Conservation (phyloP, 2,797 vertebrate genomes). For the Anguilla marmorata region DNA sequence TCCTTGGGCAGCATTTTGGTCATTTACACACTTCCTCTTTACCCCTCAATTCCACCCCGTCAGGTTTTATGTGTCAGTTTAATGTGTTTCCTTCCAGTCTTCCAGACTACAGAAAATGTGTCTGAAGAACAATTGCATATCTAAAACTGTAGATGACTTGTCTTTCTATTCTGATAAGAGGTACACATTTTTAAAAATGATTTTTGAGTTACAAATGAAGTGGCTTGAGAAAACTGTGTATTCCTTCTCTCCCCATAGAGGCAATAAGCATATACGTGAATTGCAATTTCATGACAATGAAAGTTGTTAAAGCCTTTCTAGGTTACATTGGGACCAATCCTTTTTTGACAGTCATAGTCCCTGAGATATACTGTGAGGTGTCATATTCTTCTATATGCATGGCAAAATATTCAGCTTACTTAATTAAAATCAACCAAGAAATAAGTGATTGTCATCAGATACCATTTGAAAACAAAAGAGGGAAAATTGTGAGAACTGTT, state of each 20-base stretch:
- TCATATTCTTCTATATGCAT: neutral
- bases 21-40: slow-evolving; percentile 46
- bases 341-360: neutral
- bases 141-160: neutral
- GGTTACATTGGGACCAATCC: neutral
- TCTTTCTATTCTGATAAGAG: neutral
- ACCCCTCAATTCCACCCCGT: slow-evolving; percentile 31
- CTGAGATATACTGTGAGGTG: neutral
- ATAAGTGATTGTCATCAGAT: neutral
- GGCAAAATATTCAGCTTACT: neutral
- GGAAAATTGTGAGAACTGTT: neutral
- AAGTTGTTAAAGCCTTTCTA: neutral
- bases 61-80: neutral
- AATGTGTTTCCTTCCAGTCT: neutral
- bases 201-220: neutral
- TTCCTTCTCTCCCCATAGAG: neutral
- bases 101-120: neutral
- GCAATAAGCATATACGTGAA: neutral
- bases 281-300: neutral
- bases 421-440: neutral
- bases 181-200: neutral
- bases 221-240: neutral
- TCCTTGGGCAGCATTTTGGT: neutral
- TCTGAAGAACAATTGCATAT: neutral
- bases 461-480: neutral